Percentiles rank a stretch among this genome's conserved stretches.
Evolutionary conservation across 2,888 invertebrate species (phyloP).

Genomic region (Lapara coniferarum): DNA sequence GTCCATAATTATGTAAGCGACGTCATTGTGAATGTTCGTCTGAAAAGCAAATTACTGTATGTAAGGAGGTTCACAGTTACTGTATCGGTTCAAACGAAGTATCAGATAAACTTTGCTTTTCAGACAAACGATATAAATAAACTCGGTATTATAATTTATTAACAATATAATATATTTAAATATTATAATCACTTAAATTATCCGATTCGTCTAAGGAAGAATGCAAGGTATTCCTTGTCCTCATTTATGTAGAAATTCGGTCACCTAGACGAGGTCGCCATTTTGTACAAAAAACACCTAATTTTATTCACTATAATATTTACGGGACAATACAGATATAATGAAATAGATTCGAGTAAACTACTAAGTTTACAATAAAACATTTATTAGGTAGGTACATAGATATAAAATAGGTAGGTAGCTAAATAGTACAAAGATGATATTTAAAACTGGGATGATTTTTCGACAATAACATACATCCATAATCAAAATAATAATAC

Average conservation of each 20-base stretch:
- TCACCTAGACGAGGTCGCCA: conserved; percentile 81
- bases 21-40: conserved; percentile 42
- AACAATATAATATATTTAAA: conserved; percentile 40
- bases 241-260: conserved; percentile 78
- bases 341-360: conserved; percentile 75
- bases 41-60: conserved; percentile 49
- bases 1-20: conserved; percentile 42
- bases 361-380: conserved; percentile 80
- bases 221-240: conserved; percentile 52
- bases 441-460: conserved; percentile 70
- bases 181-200: conserved; percentile 46
- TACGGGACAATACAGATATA: conserved; percentile 78
- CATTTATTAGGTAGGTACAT: conserved; percentile 79
- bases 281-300: conserved; percentile 79
- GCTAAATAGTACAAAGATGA: conserved; percentile 71
- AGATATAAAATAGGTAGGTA: conserved; percentile 73
- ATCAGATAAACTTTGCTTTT: conserved; percentile 45
- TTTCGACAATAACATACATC: conserved; percentile 53
- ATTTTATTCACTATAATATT: conserved; percentile 66
- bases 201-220: conserved; percentile 53
- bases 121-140: conserved; percentile 49
- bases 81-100: conserved; percentile 42
- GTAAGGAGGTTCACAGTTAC: conserved; percentile 51
- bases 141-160: conserved; percentile 38
- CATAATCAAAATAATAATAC: conserved; percentile 47